These are phyloP conservation scores for Rhinella marina DNA, from an alignment of 2,797 vertebrate genomes.

Conservation along the genomic window DNA sequence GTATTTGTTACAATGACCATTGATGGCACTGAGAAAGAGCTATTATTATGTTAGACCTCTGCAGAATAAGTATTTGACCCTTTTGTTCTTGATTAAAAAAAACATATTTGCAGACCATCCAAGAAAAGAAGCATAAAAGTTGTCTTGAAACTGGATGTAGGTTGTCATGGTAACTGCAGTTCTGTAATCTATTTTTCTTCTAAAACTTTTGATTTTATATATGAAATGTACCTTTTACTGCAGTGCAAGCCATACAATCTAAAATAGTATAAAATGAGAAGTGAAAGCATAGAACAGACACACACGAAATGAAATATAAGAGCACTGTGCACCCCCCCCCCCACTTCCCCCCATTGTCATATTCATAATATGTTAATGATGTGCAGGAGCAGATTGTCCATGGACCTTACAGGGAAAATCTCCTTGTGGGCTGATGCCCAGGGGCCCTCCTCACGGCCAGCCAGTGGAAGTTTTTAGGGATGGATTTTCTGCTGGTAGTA, in stretches of 20 bases:
- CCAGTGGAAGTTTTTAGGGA: too few relatives aligned
- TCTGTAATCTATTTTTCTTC: slow-evolving; percentile 45
- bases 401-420: too few relatives aligned
- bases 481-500: too few relatives aligned
- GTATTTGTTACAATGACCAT: slow-evolving; percentile 4
- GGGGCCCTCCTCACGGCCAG: too few relatives aligned
- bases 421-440: too few relatives aligned
- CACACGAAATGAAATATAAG: neutral
- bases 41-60: slow-evolving; percentile 16
- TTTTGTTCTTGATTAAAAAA: slow-evolving; percentile 16
- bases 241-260: slow-evolving; percentile 15
- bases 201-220: slow-evolving; percentile 40
- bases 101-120: slow-evolving; percentile 41
- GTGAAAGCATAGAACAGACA: neutral
- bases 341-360: too few relatives aligned
- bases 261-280: slow-evolving; percentile 3
- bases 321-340: neutral
- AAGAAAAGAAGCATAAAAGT: slow-evolving; percentile 40
- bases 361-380: too few relatives aligned
- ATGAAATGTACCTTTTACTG: slow-evolving; percentile 28
- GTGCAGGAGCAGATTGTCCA: too few relatives aligned
- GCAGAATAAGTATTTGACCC: slow-evolving; percentile 6
- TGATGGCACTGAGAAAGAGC: neutral
- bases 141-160: slow-evolving; percentile 34
- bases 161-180: slow-evolving; percentile 44